Evolutionary conservation across 1,140 invertebrate species (phyloP).

Genomic region (Patella vulgata): DNA sequence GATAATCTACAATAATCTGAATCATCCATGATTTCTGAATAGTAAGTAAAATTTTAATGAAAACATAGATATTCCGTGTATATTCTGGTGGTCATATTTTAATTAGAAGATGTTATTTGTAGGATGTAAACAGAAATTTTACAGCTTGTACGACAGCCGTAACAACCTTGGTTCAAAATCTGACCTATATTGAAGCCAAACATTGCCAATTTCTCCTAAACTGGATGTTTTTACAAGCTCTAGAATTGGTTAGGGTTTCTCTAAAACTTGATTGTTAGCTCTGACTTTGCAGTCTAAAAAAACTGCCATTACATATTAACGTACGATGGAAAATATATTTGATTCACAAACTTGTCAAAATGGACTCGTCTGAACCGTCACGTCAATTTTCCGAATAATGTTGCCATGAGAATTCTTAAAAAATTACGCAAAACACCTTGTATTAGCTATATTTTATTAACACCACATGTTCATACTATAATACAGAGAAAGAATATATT

Average conservation of each 20-base stretch:
- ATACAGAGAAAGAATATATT: background rate
- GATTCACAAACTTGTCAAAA: constrained; percentile 8
- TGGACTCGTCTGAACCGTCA: constrained; percentile 8
- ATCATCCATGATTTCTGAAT: background rate
- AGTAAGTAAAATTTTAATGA: constrained; percentile 4
- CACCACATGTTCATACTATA: background rate
- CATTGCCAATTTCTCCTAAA: constrained; percentile 1
- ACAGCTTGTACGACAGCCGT: too few species aligned
- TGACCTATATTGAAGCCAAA: constrained; percentile 11
- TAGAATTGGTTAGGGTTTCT: too few species aligned
- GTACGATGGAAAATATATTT: too few species aligned
- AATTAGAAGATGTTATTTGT: background rate
- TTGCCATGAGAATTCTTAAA: background rate
- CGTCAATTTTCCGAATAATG: background rate
- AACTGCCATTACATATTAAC: too few species aligned
- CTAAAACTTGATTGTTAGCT: too few species aligned
- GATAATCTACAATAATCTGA: constrained; percentile 8
- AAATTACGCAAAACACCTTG: background rate
- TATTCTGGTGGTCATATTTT: background rate
- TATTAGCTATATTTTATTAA: background rate
- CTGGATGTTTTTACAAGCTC: too few species aligned
- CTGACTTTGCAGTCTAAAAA: too few species aligned
- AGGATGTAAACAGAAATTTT: background rate
- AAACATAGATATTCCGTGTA: background rate
- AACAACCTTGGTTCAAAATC: constrained; percentile 7